Percentiles rank a stretch among this genome's conserved stretches.
Conservation (phyloP, 2,113 vertebrate species). For the Misgurnus anguillicaudatus region DNA sequence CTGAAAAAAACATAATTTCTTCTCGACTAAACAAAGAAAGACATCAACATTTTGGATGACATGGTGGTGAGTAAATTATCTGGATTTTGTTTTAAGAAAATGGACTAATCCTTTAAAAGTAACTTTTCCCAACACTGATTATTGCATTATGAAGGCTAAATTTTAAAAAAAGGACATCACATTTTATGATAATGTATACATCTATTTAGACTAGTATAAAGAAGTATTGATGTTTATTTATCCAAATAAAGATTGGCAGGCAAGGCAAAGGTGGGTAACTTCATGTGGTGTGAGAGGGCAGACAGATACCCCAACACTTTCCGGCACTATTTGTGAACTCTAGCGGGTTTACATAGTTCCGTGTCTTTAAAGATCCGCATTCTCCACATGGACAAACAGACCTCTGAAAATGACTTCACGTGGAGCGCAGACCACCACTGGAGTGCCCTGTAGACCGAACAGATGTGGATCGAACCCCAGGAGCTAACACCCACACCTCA, state of each 20-base stretch:
- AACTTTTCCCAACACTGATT: too few species aligned
- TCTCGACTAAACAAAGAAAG: too few species aligned
- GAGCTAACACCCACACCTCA: slow-evolving; percentile 33
- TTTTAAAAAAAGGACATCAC: too few species aligned
- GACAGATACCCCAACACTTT: neutral
- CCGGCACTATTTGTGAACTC: slow-evolving; percentile 6
- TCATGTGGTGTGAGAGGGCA: slow-evolving; percentile 2
- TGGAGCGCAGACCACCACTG: slow-evolving; percentile 3
- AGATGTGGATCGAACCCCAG: slow-evolving; percentile 30
- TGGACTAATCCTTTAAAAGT: too few species aligned
- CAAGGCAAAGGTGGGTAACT: neutral
- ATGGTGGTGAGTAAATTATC: too few species aligned
- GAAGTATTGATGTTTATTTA: neutral
- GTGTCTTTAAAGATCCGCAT: neutral
- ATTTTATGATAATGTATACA: too few species aligned
- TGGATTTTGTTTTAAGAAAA: too few species aligned
- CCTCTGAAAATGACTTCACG: slow-evolving; percentile 7
- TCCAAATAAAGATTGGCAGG: neutral
- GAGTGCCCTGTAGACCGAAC: slow-evolving; percentile 10
- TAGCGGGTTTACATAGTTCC: neutral
- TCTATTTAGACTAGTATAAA: neutral
- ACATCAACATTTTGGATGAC: too few species aligned
- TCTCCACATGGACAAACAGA: slow-evolving; percentile 27
- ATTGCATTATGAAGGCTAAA: too few species aligned
- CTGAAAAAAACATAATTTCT: too few species aligned